Conservation (phyloP, 2,888 invertebrate species). For the Netelia inedita region DNA sequence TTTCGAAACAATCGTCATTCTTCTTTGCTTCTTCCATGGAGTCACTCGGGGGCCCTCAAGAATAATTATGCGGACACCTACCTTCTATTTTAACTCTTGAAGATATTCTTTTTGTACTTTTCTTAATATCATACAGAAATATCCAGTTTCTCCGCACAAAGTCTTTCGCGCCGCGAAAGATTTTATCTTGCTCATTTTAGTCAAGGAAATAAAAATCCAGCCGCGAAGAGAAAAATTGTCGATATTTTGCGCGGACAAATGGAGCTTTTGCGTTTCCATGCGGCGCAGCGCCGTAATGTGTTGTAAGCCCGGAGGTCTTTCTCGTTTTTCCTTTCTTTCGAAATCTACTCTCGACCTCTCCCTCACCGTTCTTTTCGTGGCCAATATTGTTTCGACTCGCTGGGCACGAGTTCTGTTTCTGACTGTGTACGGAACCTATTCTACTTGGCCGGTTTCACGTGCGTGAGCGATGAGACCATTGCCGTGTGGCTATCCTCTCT, state of each 20-base stretch:
- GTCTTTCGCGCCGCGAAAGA: background rate
- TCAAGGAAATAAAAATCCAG: background rate
- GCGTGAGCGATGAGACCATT: constrained; percentile 43
- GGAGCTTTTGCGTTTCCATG: constrained; percentile 11
- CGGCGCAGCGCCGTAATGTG: constrained; percentile 4
- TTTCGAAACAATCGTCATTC: constrained; percentile 69
- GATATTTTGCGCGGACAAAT: background rate
- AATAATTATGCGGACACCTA: constrained; percentile 69
- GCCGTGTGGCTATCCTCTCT: constrained; percentile 20
- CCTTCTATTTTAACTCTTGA: constrained; percentile 19
- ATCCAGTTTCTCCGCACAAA: too few species aligned
- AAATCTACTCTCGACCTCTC: constrained; percentile 8
- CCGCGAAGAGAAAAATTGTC: background rate
- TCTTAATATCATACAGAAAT: constrained; percentile 22
- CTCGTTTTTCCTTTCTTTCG: constrained; percentile 7
- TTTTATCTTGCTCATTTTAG: background rate
- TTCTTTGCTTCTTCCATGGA: constrained; percentile 5
- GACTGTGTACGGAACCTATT: constrained; percentile 56
- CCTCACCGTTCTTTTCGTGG: constrained; percentile 42
- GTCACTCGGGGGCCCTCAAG: constrained; percentile 20
- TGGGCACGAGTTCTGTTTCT: constrained; percentile 57
- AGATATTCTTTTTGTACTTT: constrained; percentile 18
- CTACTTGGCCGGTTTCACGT: constrained; percentile 56
- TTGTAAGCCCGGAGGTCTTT: constrained; percentile 35
- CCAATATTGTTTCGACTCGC: constrained; percentile 54